Evolutionary conservation across 2,888 invertebrate genomes (phyloP).

Genomic region (Sphinx pinastri): DNA sequence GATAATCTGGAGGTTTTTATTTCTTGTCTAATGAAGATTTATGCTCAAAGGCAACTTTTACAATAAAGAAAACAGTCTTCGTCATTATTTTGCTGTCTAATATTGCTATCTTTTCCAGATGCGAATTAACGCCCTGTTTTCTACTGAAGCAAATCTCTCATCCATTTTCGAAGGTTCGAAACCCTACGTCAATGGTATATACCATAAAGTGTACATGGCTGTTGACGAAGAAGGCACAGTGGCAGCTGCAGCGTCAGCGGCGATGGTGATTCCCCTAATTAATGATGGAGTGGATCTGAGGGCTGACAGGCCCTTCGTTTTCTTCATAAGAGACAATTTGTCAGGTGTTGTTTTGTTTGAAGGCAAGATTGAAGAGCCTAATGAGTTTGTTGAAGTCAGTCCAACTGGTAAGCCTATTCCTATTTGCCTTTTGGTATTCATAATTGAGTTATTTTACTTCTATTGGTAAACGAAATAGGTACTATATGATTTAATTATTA

Average conservation of each 20-base stretch:
- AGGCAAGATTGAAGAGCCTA: conserved; percentile 84
- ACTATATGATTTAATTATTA: background rate
- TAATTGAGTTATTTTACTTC: background rate
- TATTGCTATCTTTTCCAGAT: conserved; percentile 71
- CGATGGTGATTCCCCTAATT: conserved; percentile 85
- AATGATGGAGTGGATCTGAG: conserved; percentile 78
- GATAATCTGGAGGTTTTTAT: background rate
- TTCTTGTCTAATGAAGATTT: background rate
- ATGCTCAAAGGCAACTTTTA: background rate
- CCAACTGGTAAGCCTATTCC: background rate
- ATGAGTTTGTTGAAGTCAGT: conserved; percentile 39
- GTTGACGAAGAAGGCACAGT: conserved; percentile 87
- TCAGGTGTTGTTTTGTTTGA: conserved; percentile 85
- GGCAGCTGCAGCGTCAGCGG: conserved; percentile 85
- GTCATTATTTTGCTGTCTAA: background rate
- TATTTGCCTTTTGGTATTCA: too few relatives aligned
- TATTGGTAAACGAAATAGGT: background rate
- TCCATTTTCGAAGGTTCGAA: conserved; percentile 74
- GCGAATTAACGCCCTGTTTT: conserved; percentile 83
- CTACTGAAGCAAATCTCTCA: conserved; percentile 81
- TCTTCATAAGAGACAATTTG: conserved; percentile 84
- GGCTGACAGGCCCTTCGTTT: conserved; percentile 86
- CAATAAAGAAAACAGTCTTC: background rate
- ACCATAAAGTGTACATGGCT: conserved; percentile 86
- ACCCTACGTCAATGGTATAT: conserved; percentile 79